Percentiles rank a stretch among this genome's conserved stretches.
These are phyloP conservation scores for Oconnorella tubifera DNA, from an alignment of 2,888 invertebrate genomes.

Conservation along the genomic window DNA sequence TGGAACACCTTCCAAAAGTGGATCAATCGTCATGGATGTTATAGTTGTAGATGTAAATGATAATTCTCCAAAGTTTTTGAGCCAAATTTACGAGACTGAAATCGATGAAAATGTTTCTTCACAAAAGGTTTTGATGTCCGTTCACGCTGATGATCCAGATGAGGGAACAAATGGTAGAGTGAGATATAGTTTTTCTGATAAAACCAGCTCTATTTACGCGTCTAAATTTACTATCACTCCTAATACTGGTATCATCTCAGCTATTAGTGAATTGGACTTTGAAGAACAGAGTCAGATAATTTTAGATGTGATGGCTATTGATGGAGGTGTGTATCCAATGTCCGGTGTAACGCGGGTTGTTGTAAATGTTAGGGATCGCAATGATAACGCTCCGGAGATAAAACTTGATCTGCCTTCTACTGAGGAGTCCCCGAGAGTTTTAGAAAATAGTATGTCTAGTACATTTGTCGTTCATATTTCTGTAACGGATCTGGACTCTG, in stretches of 20 bases:
- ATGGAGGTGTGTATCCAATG: slow-evolving; percentile 6
- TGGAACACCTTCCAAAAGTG: slow-evolving; percentile 5
- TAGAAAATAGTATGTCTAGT: slow-evolving; percentile 9
- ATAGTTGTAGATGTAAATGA: slow-evolving; percentile 75
- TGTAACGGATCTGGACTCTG: slow-evolving; percentile 19
- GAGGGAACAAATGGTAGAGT: slow-evolving; percentile 58
- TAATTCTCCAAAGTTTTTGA: slow-evolving; percentile 88
- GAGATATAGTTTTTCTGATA: slow-evolving; percentile 7
- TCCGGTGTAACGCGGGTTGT: neutral
- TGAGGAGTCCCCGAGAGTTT: neutral
- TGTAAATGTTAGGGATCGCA: slow-evolving; percentile 10
- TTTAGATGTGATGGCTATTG: slow-evolving; percentile 12
- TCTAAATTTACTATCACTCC: neutral
- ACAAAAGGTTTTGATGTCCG: slow-evolving; percentile 65
- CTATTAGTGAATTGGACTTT: neutral
- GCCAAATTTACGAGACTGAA: slow-evolving; percentile 72
- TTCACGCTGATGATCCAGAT: slow-evolving; percentile 86
- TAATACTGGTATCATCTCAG: neutral
- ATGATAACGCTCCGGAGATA: slow-evolving; percentile 21
- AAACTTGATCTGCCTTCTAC: neutral
- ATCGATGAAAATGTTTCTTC: slow-evolving; percentile 77
- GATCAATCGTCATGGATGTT: slow-evolving; percentile 9
- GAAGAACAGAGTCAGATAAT: slow-evolving; percentile 8
- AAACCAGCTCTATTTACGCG: neutral
- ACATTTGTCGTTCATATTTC: slow-evolving; percentile 19